Conservation (phyloP, 2,888 invertebrate genomes). For the Mythimna impura region DNA sequence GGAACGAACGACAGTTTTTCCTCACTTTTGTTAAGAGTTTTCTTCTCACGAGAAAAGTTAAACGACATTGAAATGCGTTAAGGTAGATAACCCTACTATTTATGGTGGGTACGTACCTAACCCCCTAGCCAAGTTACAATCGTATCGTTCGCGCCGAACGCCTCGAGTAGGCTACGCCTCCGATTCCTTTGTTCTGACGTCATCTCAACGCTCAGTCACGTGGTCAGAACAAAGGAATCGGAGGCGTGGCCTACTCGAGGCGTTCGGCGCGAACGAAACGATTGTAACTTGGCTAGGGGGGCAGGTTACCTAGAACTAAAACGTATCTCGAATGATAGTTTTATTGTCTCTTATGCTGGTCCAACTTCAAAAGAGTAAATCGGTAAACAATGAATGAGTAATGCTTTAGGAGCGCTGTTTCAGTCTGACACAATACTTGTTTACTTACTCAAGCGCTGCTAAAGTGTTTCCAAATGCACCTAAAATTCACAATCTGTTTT, state of each 20-base stretch:
- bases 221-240: too few relatives aligned
- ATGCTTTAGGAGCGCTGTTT: conserved; percentile 3
- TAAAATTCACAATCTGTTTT: conserved; percentile 36
- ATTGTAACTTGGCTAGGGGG: too few relatives aligned
- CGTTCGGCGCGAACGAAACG: too few relatives aligned
- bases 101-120: too few relatives aligned
- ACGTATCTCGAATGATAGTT: neutral
- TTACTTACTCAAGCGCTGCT: conserved; percentile 1
- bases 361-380: conserved; percentile 1
- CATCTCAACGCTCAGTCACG: too few relatives aligned
- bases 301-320: too few relatives aligned
- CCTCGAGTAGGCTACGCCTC: too few relatives aligned
- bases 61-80: neutral
- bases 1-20: conserved; percentile 4
- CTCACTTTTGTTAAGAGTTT: conserved; percentile 10
- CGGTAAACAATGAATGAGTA: conserved; percentile 1
- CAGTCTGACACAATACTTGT: conserved; percentile 28
- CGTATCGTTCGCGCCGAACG: too few relatives aligned
- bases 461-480: conserved; percentile 18
- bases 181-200: too few relatives aligned
- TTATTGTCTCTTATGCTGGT: neutral
- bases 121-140: too few relatives aligned
- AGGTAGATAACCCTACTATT: neutral
- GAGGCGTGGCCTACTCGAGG: too few relatives aligned
- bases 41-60: neutral